phyloP scores from a whole-genome alignment of 2,888 invertebrate species.

The Chironomus tentans region DNA sequence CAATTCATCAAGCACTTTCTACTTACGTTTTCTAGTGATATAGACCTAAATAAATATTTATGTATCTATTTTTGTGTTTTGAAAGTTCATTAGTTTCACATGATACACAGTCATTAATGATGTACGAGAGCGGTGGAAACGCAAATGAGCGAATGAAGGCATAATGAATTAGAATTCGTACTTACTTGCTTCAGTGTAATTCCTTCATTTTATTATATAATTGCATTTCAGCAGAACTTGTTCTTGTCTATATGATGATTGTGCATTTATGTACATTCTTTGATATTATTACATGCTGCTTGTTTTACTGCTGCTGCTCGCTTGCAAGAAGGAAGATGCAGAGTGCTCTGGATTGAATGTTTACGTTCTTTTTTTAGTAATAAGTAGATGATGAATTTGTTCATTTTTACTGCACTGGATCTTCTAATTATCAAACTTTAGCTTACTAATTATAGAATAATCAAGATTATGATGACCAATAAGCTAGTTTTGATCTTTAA shows the following conservation, averaged over 20 bases:
- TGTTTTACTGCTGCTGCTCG: background rate
- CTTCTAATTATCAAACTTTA: too few relatives aligned
- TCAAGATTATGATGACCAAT: too few relatives aligned
- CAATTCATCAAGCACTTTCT: constrained; percentile 3
- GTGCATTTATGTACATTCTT: background rate
- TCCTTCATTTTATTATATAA: background rate
- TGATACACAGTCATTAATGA: background rate
- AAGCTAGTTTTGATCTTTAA: too few relatives aligned
- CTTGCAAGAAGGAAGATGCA: background rate
- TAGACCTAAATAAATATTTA: background rate
- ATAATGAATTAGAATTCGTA: background rate
- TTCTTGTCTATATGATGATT: background rate
- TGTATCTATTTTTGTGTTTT: background rate
- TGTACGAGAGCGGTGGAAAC: background rate
- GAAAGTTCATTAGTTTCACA: background rate
- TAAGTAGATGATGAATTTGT: too few relatives aligned
- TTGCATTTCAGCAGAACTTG: background rate
- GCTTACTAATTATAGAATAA: too few relatives aligned
- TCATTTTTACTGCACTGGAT: too few relatives aligned
- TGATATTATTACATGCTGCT: background rate
- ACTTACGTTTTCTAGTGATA: background rate
- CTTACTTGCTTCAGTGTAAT: background rate
- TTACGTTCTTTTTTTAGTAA: too few relatives aligned
- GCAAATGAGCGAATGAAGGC: background rate
- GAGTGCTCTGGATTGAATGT: too few relatives aligned